Base-by-base conservation (phyloP, 2,113 vertebrate species). In the Eptatretus burgeri region DNA sequence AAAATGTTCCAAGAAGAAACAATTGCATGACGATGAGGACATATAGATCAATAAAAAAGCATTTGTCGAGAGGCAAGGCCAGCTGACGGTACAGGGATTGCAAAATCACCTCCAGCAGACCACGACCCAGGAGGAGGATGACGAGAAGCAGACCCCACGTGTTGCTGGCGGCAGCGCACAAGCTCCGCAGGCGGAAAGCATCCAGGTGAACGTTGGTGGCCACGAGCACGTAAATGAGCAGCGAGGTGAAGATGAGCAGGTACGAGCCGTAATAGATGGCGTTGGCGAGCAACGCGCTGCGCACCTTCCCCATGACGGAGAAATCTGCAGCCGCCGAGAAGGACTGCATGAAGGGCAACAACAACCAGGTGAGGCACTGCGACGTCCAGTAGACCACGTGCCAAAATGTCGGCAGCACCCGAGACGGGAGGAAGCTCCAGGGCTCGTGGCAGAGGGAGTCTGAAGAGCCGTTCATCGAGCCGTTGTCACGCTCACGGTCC, bases 111-210 rank as follows among this genome's bases (percentile, higher is more conserved):
- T 93, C 88, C 52, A 94, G 85, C 71, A 94, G 73, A 50, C 86
- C 86, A 2, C 88, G 89, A 14, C 88, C 85, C 71, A 94, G 70
- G 69, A 94, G 71, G 67, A 94, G 69, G 64, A 94, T 85, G 16
- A 94, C 77, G 65, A 94, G 82, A 69, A 94, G 86, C 1, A 94
- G 77, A 56, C 88, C 86, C 88, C 88, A 94, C 1, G 85, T 91
- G 68, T 93, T 91, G 64, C 85, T 86, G 52, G 85, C 82, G 2
- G 85, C 81, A 67, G 89, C 93, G 49, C 86, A 77, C 56, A 91
- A 86, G 13, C 82, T 86, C 69, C 84, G 82, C 63, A 94, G 76
- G 7, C 83, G 78, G 56, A 68, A 75, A 82, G 82, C 87, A 49
- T 84, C 75, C 64, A 91, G 76, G 65, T 79, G 76, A 74, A 81